These are phyloP conservation scores for Pseudomugil gertrudae DNA, from an alignment of 2,797 vertebrate genomes.

Conservation along the genomic window DNA sequence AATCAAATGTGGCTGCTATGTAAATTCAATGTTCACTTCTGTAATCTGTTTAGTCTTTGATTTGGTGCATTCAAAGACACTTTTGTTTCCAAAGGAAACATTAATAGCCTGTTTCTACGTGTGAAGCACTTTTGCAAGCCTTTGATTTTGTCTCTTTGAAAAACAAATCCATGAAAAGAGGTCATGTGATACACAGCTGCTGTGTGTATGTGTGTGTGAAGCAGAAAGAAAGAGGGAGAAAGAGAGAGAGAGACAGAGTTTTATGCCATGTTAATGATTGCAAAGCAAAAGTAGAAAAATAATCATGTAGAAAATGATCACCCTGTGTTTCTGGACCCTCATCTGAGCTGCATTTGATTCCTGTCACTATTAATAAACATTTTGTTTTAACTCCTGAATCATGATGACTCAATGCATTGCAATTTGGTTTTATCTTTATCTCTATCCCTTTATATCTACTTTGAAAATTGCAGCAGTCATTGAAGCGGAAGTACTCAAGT, in stretches of 20 bases:
- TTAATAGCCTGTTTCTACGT: constrained; percentile 69
- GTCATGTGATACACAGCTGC: constrained; percentile 69
- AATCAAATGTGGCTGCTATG: constrained; percentile 59
- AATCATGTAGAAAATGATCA: constrained; percentile 66
- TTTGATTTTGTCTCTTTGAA: constrained; percentile 78
- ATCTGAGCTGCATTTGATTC: constrained; percentile 50
- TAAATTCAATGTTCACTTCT: constrained; percentile 52
- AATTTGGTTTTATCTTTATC: constrained; percentile 20
- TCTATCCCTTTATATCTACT: neutral
- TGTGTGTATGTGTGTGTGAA: constrained; percentile 23
- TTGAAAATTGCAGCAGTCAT: neutral
- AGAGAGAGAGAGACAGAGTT: constrained; percentile 6
- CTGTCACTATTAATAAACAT: constrained; percentile 50
- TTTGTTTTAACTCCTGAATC: constrained; percentile 33
- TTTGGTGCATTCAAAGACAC: constrained; percentile 72
- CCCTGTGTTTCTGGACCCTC: constrained; percentile 46
- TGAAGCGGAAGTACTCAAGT: neutral
- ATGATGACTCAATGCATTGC: constrained; percentile 31
- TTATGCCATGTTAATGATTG: constrained; percentile 63
- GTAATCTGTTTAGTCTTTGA: constrained; percentile 72
- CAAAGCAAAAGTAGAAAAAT: constrained; percentile 60
- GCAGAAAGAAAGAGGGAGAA: constrained; percentile 2
- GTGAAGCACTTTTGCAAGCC: constrained; percentile 65
- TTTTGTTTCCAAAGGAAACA: constrained; percentile 75
- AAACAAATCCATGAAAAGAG: constrained; percentile 65